These are phyloP conservation scores for Sorex fumeus DNA, from an alignment of 2,113 vertebrate genomes.

Conservation along the genomic window DNA sequence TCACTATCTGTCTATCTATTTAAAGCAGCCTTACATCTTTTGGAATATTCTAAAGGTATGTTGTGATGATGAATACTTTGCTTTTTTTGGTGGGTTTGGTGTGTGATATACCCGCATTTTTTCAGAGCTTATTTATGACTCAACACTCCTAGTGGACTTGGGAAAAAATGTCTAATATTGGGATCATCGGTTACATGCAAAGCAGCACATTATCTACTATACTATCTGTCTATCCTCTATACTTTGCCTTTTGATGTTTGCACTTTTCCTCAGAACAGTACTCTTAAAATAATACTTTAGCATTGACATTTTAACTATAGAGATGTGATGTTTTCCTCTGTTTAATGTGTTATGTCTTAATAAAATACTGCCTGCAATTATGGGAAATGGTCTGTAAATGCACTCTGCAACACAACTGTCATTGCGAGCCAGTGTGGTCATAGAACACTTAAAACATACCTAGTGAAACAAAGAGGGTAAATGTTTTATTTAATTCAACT, in stretches of 20 bases:
- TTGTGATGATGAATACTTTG: no score
- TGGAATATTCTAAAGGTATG: no score
- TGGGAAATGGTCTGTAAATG: not conserved
- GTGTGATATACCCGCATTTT: no score
- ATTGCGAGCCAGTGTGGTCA: not conserved
- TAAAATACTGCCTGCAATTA: not conserved
- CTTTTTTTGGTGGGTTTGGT: no score
- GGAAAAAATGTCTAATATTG: no score
- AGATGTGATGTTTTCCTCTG: not conserved
- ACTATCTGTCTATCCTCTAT: not conserved
- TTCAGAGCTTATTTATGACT: no score
- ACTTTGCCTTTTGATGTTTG: not conserved
- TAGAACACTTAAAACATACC: not conserved
- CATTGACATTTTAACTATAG: not conserved
- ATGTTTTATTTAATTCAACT: not conserved
- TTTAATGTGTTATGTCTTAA: not conserved
- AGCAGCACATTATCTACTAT: not conserved
- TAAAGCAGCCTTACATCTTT: no score
- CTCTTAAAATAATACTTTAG: no score
- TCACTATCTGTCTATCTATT: no score
- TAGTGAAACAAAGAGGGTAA: not conserved
- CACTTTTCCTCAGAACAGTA: not conserved
- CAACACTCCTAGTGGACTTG: no score
- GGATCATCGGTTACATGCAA: no score
- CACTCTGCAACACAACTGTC: not conserved